Conservation (phyloP, 1,140 invertebrate genomes). For the Lepidurus arcticus region DNA sequence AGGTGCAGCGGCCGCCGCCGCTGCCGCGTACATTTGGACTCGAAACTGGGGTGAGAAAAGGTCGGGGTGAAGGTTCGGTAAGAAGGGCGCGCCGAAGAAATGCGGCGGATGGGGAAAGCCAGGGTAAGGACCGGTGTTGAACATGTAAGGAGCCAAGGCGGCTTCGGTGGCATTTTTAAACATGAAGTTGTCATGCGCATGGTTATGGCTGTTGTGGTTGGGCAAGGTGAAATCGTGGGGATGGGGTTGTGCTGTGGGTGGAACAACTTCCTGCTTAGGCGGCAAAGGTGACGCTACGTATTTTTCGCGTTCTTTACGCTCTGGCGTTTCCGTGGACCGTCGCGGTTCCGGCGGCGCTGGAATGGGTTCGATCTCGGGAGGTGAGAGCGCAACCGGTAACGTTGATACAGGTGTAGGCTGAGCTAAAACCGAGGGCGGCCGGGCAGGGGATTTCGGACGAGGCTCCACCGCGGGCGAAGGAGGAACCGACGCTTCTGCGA, state of each 20-base stretch:
- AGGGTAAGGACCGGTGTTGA: slow-evolving; percentile 23
- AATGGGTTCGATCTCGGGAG: no score
- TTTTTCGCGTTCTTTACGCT: neutral
- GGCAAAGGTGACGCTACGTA: neutral
- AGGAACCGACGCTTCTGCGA: no score
- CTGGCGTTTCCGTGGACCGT: no score
- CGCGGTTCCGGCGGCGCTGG: no score
- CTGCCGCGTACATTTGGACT: neutral
- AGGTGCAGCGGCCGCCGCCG: neutral
- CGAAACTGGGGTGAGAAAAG: slow-evolving; percentile 18
- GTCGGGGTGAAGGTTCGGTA: slow-evolving; percentile 26
- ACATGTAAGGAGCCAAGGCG: slow-evolving; percentile 24
- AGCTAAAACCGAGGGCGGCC: no score
- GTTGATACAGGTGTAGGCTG: no score
- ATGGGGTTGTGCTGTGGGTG: neutral
- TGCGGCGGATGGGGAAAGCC: neutral
- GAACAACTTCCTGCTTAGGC: neutral
- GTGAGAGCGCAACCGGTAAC: no score
- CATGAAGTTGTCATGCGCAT: slow-evolving; percentile 16
- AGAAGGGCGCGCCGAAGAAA: slow-evolving; percentile 19
- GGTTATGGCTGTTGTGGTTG: neutral
- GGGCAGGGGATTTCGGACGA: no score
- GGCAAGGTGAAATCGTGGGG: neutral
- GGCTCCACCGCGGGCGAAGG: no score
- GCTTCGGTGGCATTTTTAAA: slow-evolving; percentile 1